A percentile compares a stretch with the other conserved stretches of the same genome.
Conservation (phyloP, 2,113 vertebrate species). For the Cyanoramphus novaezelandiae region DNA sequence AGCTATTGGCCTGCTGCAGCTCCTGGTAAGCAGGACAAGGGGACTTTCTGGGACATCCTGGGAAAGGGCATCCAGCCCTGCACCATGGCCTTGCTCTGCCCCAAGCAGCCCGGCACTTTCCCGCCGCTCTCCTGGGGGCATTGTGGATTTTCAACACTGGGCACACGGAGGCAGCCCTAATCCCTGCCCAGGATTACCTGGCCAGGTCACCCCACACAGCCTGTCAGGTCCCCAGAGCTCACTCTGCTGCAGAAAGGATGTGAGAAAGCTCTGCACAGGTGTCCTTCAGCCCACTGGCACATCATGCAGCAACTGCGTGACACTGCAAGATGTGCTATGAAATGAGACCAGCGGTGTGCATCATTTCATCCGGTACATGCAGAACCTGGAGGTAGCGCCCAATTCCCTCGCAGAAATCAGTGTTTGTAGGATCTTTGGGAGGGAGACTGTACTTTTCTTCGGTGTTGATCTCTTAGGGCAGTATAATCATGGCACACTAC, state of each 20-base stretch:
- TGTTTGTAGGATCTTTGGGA: not conserved
- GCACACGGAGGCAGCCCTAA: not conserved
- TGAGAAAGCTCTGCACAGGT: not conserved
- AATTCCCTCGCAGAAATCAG: not conserved
- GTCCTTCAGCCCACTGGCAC: not conserved
- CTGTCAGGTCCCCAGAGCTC: not conserved
- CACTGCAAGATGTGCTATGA: not conserved
- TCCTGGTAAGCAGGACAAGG: not conserved
- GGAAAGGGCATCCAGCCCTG: not conserved
- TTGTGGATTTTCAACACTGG: accelerated
- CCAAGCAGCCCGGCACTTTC: not conserved
- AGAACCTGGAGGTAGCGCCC: accelerated
- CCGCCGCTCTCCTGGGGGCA: accelerated
- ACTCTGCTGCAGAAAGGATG: accelerated
- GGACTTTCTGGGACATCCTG: not conserved
- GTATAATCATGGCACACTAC: not conserved
- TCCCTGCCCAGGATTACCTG: not conserved
- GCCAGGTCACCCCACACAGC: not conserved
- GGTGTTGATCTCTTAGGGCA: not conserved
- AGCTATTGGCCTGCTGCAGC: not conserved
- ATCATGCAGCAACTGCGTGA: accelerated
- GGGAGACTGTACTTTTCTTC: not conserved
- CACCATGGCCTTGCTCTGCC: not conserved
- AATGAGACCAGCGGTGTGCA: accelerated
- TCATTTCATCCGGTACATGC: accelerated